Base-by-base conservation (phyloP, 1,140 invertebrate genomes). In the Battus philenor region DNA sequence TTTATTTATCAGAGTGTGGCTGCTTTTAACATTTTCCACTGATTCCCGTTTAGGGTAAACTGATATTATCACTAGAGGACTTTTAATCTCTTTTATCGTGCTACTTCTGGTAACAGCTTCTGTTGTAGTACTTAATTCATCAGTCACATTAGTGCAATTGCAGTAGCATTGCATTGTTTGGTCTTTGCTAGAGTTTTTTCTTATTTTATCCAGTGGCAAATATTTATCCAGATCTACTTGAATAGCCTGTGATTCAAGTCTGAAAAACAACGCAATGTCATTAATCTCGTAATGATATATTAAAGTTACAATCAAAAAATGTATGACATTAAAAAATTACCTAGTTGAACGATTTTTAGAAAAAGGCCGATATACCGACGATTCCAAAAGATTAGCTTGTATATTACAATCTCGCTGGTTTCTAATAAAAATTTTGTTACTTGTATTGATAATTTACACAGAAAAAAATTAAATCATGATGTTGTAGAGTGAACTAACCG, bases 11-110 rank as follows among this genome's bases (percentile, higher is more conserved):
- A 50, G 54, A 10, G 46, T 34, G 16, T 47, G 39, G 26, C 17
- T 54, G 20, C 26, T 29, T n/a, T n/a, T n/a, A 10, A 45, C 20
- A 36, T 58, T 54, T 24, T 60, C 54, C 9, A 32, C 15, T 17
- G 34, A 41, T 13, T 67, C 65, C 45, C 59, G 50, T 38, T 68
- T 74, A 5, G 74, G 68, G 47, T 78, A 83, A 6, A 83, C 76
- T n/a, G 79, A 78, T 72, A 83, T 83, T 11, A 83, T 46, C 10
- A 83, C 69, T 11, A 83, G 41, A 16, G 79, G 79, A 38, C 53
- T 82, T 22, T 69, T 59, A 16, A 45, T 46, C 30, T 56, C 49
- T 44, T 65, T 69, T n/a, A 65, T 6, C 5, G 11, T 18, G 10
- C 48, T 54, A 13, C 59, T 30, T 26, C 59, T 49, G 8, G 27